A percentile compares a stretch with the other conserved stretches of the same genome.
These are phyloP conservation scores for Celastrina argiolus DNA, from an alignment of 2,888 invertebrate genomes.

Conservation along the genomic window DNA sequence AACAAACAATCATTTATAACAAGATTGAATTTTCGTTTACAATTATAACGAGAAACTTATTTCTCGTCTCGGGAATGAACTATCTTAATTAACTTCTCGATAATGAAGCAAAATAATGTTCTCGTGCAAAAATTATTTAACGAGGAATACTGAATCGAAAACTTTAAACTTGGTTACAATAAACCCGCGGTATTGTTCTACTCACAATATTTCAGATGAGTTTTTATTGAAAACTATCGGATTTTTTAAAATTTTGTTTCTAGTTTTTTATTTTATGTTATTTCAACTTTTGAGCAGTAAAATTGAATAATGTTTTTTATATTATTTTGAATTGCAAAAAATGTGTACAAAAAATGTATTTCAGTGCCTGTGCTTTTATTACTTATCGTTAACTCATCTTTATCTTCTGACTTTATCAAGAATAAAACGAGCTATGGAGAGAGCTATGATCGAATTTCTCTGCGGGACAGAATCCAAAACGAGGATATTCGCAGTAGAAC, in stretches of 20 bases:
- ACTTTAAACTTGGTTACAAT: conserved; percentile 3
- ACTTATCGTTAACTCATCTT: no score
- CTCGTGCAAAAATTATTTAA: neutral
- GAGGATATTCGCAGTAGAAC: no score
- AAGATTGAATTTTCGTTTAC: neutral
- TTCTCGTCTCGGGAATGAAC: neutral
- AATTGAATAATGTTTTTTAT: no score
- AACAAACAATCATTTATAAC: neutral
- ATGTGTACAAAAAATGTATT: no score
- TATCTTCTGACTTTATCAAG: no score
- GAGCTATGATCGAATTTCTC: no score
- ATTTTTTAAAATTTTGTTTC: neutral
- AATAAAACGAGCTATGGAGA: no score
- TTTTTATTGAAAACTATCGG: conserved; percentile 3
- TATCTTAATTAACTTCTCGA: neutral
- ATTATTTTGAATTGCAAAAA: no score
- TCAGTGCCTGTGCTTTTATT: no score
- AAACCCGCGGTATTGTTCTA: neutral
- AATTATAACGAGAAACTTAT: conserved; percentile 3
- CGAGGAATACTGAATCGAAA: neutral
- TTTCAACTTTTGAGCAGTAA: neutral
- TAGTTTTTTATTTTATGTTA: neutral
- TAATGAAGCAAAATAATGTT: conserved; percentile 11
- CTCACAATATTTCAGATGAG: neutral
- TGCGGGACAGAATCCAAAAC: no score